These are phyloP conservation scores for Micrasema minimum DNA, from an alignment of 1,140 invertebrate species.

Conservation along the genomic window DNA sequence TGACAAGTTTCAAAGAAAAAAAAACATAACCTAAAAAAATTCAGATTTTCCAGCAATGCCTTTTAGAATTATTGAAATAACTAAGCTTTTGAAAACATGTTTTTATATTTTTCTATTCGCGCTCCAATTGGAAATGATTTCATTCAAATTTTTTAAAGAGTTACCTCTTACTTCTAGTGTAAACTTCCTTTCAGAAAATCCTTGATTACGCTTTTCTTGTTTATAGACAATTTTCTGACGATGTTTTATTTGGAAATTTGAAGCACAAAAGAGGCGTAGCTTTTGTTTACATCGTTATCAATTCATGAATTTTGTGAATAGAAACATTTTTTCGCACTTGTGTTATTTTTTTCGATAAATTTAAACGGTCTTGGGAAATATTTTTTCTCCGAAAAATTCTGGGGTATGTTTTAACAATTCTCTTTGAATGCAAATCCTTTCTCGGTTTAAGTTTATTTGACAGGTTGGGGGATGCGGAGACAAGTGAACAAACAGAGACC, in stretches of 20 bases:
- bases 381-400: background rate
- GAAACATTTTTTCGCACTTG: background rate
- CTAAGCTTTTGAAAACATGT: too few relatives aligned
- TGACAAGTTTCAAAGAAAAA: slow-evolving; percentile 8
- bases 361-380: background rate
- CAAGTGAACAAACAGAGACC: slow-evolving; percentile 22
- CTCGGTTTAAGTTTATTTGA: slow-evolving; percentile 26
- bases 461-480: slow-evolving; percentile 20
- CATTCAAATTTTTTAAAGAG: too few relatives aligned
- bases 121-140: too few relatives aligned
- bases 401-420: slow-evolving; percentile 20
- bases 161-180: too few relatives aligned
- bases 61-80: too few relatives aligned
- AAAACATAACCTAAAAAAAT: background rate
- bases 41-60: too few relatives aligned
- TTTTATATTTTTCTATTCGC: too few relatives aligned
- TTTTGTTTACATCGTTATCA: background rate
- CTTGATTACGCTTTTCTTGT: too few relatives aligned
- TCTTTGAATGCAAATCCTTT: slow-evolving; percentile 35
- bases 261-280: background rate
- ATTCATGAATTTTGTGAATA: background rate
- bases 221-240: too few relatives aligned
- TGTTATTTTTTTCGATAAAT: slow-evolving; percentile 3
- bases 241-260: background rate
- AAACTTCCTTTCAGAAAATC: too few relatives aligned